Evolutionary conservation across 2,888 invertebrate species (phyloP).

Genomic region (Spodoptera exigua): DNA sequence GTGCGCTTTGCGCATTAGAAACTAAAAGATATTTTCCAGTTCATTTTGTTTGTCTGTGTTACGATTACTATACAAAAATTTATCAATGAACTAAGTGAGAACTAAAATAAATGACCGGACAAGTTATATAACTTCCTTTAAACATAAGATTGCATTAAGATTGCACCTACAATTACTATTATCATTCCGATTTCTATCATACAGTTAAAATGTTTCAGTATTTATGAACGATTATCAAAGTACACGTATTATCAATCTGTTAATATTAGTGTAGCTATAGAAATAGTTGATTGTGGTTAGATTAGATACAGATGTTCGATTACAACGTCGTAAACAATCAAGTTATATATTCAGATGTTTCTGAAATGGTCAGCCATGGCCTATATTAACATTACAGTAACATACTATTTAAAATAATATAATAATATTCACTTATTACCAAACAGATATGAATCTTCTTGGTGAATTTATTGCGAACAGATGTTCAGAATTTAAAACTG

Average conservation of each 20-base stretch:
- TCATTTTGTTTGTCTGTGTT: too few relatives aligned
- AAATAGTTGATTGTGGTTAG: conserved; percentile 31
- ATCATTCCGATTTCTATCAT: conserved; percentile 25
- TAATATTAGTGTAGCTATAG: conserved; percentile 32
- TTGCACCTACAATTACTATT: conserved; percentile 4
- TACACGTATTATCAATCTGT: conserved; percentile 26
- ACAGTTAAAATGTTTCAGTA: conserved; percentile 15
- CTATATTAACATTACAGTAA: conserved; percentile 56
- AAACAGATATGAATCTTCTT: conserved; percentile 22
- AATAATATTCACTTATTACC: conserved; percentile 44
- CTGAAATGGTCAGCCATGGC: conserved; percentile 60
- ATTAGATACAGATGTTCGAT: conserved; percentile 54
- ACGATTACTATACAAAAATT: conserved; percentile 1
- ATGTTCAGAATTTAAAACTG: conserved; percentile 13
- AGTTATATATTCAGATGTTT: conserved; percentile 57
- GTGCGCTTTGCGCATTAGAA: too few relatives aligned
- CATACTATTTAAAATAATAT: conserved; percentile 47
- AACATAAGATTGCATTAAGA: conserved; percentile 36
- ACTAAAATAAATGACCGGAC: conserved; percentile 9
- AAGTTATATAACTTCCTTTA: conserved; percentile 25
- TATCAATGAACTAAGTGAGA: conserved; percentile 27
- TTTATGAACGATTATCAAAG: conserved; percentile 14
- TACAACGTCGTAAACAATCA: conserved; percentile 49
- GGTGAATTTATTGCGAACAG: conserved; percentile 5
- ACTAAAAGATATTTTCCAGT: too few relatives aligned